Evolutionary conservation across 2,797 vertebrate genomes (phyloP), one percentile per base, ranked within the genome.

Genomic region (Lates japonicus): DNA sequence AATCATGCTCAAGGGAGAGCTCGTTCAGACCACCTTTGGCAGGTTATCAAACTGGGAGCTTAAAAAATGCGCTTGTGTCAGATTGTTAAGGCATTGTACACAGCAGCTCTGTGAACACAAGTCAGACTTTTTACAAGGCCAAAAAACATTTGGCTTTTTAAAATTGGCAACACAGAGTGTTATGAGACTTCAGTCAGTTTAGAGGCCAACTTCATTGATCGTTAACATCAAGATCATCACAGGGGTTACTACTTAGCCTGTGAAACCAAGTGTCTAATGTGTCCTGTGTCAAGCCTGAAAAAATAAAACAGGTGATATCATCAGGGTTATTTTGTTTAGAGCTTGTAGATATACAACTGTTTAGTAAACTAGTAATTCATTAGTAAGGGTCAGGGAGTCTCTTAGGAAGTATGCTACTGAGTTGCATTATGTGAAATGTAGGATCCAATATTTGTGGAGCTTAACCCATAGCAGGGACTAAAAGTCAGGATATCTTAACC

Each of bases 41-140:
- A 78, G 54, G 66, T 75, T 41, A 70, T 76, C 67, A 85, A 70
- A 82, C 46, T 41, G 61, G 59, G 62, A 54, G 68, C 33, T 84
- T 87, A 66, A 73, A 76, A 68, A 81, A 83, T 3, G 44, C 44
- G 4, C 31, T 62, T 46, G 29, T 62, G 64, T 82, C 41, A 9
- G 25, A 70, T 80, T 74, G 44, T 66, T 22, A 33, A n/a, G 9
- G 44, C 25, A 7, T 5, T n/a, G 48, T 60, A 29, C 33, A 35
- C 0, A 19, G 3, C 37, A 68, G 61, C 19, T 7, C 19, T 3
- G 14, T 44, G 31, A 51, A 22, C 25, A 25, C 6, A 29, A 51
- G 19, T 67, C 55, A 39, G 33, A 60, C 29, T 11, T 35, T 20
- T 44, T 39, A 16, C 14, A 2, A 33, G 22, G n/a, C 66, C 51